Evolutionary conservation across 2,888 invertebrate species (phyloP), one percentile per base, ranked within the genome.

Genomic region (Dicyrtomina minuta): DNA sequence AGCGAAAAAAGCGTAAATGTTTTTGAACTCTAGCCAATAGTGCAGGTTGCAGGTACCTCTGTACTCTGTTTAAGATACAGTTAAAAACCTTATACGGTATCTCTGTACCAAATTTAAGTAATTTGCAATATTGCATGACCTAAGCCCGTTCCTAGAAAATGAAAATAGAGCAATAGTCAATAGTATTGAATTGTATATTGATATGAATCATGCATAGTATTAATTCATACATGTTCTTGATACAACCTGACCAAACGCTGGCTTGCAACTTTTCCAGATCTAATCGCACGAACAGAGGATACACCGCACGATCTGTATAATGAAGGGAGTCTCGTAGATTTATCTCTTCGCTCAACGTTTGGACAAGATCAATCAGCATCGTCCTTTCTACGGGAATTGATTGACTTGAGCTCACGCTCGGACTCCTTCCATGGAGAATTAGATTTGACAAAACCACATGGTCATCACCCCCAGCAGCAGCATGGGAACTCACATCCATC

Each of bases 381-480:
- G 4, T 74, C 77, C 8, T 77, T 77, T 46, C 70, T 77, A 4
- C 66, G 76, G 41, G 77, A 77, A 68, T 53, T 75, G 15, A 77
- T 77, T 65, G 77, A 77, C 55, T 64, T 77, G 15, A 73, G 72
- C 44, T 72, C 77, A 4, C 56, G 77, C 26, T 74, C 74, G 22
- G 75, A 77, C 43, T 70, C 75, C 0, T 75, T 75, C 39, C 74
- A 77, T 58, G 77, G 77, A 26, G 77, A 77, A 69, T 44, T 75
- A 4, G 74, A 77, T 46, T 65, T 77, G 33, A 75, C 77, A 12
- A 75, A 75, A 43, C 72, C 74, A 24, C 71, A 59, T 13, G 68
- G 72, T n/a, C 69, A 59, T 13, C 69, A 72, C 13, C 69, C 62
- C 4, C 69, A 61, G 1, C 72, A 58, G 12, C 43, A 55, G 1